A percentile compares a stretch with the other conserved stretches of the same genome.
Evolutionary conservation across 1,140 invertebrate genomes (phyloP).

Genomic region (Diuraphis noxia): DNA sequence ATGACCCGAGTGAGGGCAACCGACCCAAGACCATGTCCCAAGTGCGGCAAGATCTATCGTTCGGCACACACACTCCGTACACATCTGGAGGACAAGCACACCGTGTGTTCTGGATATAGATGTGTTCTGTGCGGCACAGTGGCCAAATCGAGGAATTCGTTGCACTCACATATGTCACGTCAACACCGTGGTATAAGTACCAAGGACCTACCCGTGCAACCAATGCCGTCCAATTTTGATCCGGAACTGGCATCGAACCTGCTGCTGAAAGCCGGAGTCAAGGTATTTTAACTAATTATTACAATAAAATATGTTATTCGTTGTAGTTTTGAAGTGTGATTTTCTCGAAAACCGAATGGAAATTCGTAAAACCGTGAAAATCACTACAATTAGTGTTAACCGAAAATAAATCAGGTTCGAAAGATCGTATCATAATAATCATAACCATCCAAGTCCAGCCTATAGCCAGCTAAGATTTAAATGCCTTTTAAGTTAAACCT

Average conservation of each 20-base stretch:
- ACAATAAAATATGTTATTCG: not conserved
- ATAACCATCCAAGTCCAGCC: no score
- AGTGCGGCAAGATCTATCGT: conserved; percentile 90
- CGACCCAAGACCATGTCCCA: conserved; percentile 86
- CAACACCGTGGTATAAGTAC: conserved; percentile 90
- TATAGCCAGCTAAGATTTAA: no score
- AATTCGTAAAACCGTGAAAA: no score
- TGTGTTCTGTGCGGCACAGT: conserved; percentile 90
- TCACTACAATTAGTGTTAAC: no score
- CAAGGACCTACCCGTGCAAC: conserved; percentile 85
- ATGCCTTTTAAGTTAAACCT: no score
- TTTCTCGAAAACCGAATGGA: not conserved
- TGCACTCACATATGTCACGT: conserved; percentile 90
- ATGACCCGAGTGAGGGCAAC: conserved; percentile 84
- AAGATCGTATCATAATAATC: no score
- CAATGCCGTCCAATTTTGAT: conserved; percentile 88
- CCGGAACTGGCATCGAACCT: conserved; percentile 80
- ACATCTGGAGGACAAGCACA: conserved; percentile 89
- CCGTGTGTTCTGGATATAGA: conserved; percentile 86
- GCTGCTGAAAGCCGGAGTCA: conserved; percentile 82
- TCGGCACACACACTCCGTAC: conserved; percentile 87
- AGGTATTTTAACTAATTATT: conserved; percentile 64
- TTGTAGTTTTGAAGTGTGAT: not conserved
- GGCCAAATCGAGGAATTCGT: conserved; percentile 85
- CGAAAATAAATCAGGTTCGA: no score